Conservation (phyloP, 2,797 vertebrate genomes). For the Lutra lutra region DNA sequence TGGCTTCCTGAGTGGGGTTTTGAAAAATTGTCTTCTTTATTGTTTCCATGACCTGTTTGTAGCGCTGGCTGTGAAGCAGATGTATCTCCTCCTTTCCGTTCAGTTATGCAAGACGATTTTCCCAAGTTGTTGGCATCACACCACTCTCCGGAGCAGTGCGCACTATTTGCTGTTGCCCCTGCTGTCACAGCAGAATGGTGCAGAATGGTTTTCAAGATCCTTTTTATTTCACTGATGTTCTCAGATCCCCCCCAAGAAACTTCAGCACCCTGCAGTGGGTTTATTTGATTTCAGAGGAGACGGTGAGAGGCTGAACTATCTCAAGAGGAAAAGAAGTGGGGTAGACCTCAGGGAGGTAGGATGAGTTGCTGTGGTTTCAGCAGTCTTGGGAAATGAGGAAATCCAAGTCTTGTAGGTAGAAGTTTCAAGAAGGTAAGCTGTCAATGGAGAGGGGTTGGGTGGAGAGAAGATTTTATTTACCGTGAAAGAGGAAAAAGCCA, state of each 20-base stretch:
- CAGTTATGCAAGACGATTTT: constrained; percentile 15
- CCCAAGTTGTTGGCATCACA: constrained; percentile 23
- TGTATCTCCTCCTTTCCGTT: not conserved
- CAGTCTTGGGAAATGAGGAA: not conserved
- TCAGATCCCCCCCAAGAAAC: not conserved
- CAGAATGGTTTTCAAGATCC: not conserved
- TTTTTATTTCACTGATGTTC: constrained; percentile 31
- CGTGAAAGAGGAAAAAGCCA: not conserved
- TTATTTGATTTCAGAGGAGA: not conserved
- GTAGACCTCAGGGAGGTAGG: not conserved
- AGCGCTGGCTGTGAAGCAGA: constrained; percentile 50
- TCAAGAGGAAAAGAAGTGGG: not conserved
- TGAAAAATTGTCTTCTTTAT: constrained; percentile 42
- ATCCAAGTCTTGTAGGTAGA: not conserved
- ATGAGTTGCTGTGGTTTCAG: not conserved
- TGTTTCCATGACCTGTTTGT: not conserved
- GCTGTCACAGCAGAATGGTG: not conserved
- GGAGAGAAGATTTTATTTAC: not conserved
- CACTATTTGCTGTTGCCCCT: not conserved
- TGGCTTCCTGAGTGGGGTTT: constrained; percentile 39
- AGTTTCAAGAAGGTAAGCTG: not conserved
- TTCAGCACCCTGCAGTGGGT: not conserved
- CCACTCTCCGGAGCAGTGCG: not conserved
- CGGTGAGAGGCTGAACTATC: not conserved
- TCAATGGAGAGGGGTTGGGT: not conserved